Evolutionary conservation across 2,797 vertebrate genomes (phyloP).

Genomic region (Eleutherodactylus coqui): DNA sequence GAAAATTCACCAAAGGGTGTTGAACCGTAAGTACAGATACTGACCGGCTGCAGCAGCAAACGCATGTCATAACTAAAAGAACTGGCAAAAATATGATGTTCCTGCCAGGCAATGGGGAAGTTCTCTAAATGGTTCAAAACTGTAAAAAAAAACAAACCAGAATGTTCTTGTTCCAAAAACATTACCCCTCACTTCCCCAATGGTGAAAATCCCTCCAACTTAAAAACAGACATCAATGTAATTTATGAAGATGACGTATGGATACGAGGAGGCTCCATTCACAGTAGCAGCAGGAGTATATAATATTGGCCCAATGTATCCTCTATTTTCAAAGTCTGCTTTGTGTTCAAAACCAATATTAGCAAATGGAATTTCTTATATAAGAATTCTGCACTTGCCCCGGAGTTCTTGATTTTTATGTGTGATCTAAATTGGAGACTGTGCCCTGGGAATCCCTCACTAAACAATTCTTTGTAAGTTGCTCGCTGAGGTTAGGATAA

Average conservation of each 20-base stretch:
- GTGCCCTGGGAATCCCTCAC: conserved; percentile 23
- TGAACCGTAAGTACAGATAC: too few relatives aligned
- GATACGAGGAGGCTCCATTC: not conserved
- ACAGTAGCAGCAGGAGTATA: not conserved
- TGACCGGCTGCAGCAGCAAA: too few relatives aligned
- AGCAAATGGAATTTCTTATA: not conserved
- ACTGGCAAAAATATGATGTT: too few relatives aligned
- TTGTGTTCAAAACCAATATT: not conserved
- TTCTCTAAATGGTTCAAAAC: too few relatives aligned
- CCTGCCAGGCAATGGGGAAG: too few relatives aligned
- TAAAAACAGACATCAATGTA: too few relatives aligned
- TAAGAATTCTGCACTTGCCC: not conserved
- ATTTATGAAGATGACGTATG: not conserved
- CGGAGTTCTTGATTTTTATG: not conserved
- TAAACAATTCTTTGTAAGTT: conserved; percentile 25
- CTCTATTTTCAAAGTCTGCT: not conserved
- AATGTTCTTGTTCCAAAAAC: too few relatives aligned
- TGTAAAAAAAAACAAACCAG: too few relatives aligned
- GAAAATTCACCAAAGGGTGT: too few relatives aligned
- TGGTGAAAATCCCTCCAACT: too few relatives aligned
- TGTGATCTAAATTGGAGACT: conserved; percentile 24
- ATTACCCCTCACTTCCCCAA: too few relatives aligned
- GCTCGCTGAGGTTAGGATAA: conserved; percentile 42
- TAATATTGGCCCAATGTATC: not conserved
- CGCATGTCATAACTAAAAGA: too few relatives aligned